Evolutionary conservation across 92 coral and sea anemone species (phyloP).

Genomic region (Actinostola sp.): DNA sequence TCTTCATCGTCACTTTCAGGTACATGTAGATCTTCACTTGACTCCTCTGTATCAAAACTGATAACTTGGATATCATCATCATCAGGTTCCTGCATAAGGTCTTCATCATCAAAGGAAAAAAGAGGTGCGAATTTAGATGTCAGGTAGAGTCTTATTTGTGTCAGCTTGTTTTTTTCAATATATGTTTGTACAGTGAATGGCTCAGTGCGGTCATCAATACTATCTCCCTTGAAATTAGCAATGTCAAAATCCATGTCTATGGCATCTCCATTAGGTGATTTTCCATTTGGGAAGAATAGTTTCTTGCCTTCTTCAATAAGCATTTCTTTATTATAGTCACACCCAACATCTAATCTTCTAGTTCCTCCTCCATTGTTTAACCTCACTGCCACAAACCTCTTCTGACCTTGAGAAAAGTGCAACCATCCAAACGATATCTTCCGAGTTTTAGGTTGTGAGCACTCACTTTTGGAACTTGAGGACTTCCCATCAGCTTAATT

Average conservation of each 20-base stretch:
- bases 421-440: slow-evolving; percentile 48
- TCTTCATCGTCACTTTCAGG: background rate
- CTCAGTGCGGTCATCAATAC: slow-evolving; percentile 15
- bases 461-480: background rate
- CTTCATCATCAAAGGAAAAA: slow-evolving; percentile 20
- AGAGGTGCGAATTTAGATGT: slow-evolving; percentile 23
- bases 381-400: slow-evolving; percentile 40
- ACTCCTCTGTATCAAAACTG: background rate
- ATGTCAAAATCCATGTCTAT: slow-evolving; percentile 53
- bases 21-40: background rate
- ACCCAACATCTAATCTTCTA: slow-evolving; percentile 33
- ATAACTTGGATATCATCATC: slow-evolving; percentile 8
- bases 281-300: slow-evolving; percentile 36
- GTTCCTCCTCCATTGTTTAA: slow-evolving; percentile 44
- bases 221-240: slow-evolving; percentile 44
- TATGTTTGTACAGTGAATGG: slow-evolving; percentile 32
- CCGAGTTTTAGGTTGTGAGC: slow-evolving; percentile 12
- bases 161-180: slow-evolving; percentile 49
- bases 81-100: background rate
- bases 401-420: slow-evolving; percentile 22
- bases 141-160: slow-evolving; percentile 43
- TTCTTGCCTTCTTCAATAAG: slow-evolving; percentile 38
- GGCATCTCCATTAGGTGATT: slow-evolving; percentile 38
- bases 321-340: slow-evolving; percentile 20
- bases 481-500: background rate